A percentile compares a stretch with the other conserved stretches of the same genome.
These are phyloP conservation scores for Hydrozoanthus tunicans DNA, from an alignment of 64 coral and sea anemone species.

Conservation along the genomic window DNA sequence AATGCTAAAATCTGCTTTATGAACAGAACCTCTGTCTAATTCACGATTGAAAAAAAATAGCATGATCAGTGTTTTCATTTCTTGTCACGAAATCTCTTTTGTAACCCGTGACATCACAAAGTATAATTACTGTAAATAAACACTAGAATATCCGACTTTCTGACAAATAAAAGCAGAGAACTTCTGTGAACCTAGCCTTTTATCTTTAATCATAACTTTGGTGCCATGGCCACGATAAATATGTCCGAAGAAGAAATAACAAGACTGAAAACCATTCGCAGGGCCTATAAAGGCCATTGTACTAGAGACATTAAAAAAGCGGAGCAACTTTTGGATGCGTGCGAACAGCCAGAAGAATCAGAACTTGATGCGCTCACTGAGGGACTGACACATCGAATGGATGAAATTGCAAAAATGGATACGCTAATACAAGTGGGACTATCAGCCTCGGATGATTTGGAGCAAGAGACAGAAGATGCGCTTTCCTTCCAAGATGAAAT, in stretches of 20 bases:
- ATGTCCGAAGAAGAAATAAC: not conserved
- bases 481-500: slow-evolving; percentile 7
- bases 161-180: not conserved
- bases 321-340: not conserved
- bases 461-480: not conserved
- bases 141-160: no score
- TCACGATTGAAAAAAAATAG: no score
- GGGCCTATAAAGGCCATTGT: not conserved
- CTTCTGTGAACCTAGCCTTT: no score
- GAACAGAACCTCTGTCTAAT: no score
- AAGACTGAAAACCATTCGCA: not conserved
- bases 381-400: not conserved
- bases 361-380: not conserved
- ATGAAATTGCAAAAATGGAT: slow-evolving; percentile 1
- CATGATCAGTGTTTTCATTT: no score
- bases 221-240: not conserved
- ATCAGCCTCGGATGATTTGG: not conserved
- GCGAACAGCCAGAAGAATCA: not conserved
- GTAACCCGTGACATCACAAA: no score
- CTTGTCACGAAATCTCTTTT: no score
- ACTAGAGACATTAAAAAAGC: not conserved
- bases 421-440: not conserved
- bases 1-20: no score
- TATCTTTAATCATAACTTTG: not conserved
- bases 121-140: no score